phyloP scores from a whole-genome alignment of 2,113 vertebrate species.

The Sisor rabdophorus region DNA sequence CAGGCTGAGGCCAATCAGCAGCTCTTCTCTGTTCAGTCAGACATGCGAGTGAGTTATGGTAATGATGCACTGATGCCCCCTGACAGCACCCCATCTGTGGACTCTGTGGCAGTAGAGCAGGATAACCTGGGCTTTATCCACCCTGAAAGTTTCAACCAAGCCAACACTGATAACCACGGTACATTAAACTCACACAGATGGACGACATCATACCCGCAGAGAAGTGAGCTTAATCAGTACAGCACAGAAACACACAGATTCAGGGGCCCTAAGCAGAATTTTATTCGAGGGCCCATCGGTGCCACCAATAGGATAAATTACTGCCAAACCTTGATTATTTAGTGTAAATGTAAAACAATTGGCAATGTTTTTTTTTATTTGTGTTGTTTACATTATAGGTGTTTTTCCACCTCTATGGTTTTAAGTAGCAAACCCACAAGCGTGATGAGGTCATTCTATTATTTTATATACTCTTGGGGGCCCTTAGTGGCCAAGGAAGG shows the following conservation, averaged over 20 bases:
- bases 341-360: too few species aligned
- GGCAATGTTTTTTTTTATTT: too few species aligned
- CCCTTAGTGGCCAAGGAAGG: too few species aligned
- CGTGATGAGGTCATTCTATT: too few species aligned
- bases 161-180: constrained; percentile 96
- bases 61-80: constrained; percentile 94
- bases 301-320: too few species aligned
- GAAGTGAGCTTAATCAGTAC: neutral
- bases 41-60: constrained; percentile 90
- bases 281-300: too few species aligned
- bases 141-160: constrained; percentile 88
- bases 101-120: constrained; percentile 75
- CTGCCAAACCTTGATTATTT: too few species aligned
- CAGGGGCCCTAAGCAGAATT: too few species aligned
- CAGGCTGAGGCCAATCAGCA: constrained; percentile 89
- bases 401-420: too few species aligned
- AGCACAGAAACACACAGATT: neutral
- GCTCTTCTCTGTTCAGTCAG: constrained; percentile 87
- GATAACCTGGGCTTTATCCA: constrained; percentile 89
- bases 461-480: too few species aligned
- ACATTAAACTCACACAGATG: constrained; percentile 44
- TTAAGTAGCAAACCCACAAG: too few species aligned
- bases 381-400: too few species aligned
- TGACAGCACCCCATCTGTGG: constrained; percentile 83
- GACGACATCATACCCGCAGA: neutral